Evolutionary conservation across 2,797 vertebrate species (phyloP).

Genomic region (Coregonus ussuriensis): DNA sequence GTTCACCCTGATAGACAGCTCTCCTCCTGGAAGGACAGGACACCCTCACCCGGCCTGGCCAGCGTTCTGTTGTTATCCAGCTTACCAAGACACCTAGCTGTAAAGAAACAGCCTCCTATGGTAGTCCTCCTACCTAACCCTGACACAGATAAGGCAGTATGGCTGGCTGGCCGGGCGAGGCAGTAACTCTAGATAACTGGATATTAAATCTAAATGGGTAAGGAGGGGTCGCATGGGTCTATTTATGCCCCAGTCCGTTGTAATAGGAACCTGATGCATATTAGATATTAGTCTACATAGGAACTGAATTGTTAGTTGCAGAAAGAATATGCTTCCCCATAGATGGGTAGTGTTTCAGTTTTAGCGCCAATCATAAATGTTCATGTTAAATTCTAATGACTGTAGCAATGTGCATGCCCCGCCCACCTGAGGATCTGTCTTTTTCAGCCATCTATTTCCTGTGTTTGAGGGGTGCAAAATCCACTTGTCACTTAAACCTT

Average conservation of each 20-base stretch:
- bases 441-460: too few species aligned
- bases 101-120: constrained; percentile 8
- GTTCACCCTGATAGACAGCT: neutral
- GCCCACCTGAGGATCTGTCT: too few species aligned
- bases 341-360: neutral
- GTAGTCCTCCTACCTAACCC: neutral
- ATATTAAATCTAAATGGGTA: constrained; percentile 46
- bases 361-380: neutral
- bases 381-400: too few species aligned
- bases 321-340: too few species aligned
- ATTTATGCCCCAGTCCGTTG: constrained; percentile 42
- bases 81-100: constrained; percentile 21
- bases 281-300: constrained; percentile 34
- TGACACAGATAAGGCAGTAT: constrained; percentile 15
- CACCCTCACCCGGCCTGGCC: neutral
- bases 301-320: too few species aligned
- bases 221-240: constrained; percentile 33
- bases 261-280: constrained; percentile 26
- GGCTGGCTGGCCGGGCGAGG: constrained; percentile 1
- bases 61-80: constrained; percentile 10
- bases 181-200: constrained; percentile 51
- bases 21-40: constrained; percentile 10
- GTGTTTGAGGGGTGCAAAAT: too few species aligned
- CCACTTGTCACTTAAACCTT: too few species aligned
- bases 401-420: too few species aligned